Evolutionary conservation across 2,888 invertebrate genomes (phyloP), one percentile per base, ranked within the genome.

Genomic region (Apamea anceps): DNA sequence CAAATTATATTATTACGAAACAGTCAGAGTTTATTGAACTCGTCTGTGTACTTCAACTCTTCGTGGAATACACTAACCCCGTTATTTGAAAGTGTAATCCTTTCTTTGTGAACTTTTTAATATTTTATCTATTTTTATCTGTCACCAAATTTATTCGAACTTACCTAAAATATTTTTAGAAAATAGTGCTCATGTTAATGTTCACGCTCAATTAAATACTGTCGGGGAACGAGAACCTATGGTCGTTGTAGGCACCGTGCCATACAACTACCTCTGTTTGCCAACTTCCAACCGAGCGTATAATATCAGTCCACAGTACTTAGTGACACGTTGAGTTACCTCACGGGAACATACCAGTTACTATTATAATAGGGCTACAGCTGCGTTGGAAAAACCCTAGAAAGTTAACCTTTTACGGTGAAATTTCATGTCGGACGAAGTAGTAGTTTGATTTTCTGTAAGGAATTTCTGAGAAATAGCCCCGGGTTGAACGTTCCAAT

Each of bases 1-100:
- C 72, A 80, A 82, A 73, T 80, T 60, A 75, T 18, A 62, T 73
- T 76, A 77, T 74, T 72, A 79, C 62, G 67, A 79, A 75, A 88
- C 57, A 71, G 32, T 73, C 75, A n/a, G 42, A 66, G 80, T 88
- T 83, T 82, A 79, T 81, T 83, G 83, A 85, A 82, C 86, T 88
- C 82, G 68, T 82, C 79, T 78, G 75, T 73, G 80, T 70, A 54
- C 66, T 76, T 72, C 8, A 72, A 66, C 42, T 79, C n/a, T 65
- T 72, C 37, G 63, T 84, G 21, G 79, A 77, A 79, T 68, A 72
- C 72, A 68, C 68, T 73, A 82, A 67, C 57, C 77, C 25, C 71
- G 28, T 77, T 85, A 65, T 82, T 74, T 76, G 28, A 68, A 80
- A 63, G 80, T 70, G 68, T 15, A 72, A 62, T 62, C 48, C 37